Percentiles rank a stretch among this genome's conserved stretches.
phyloP scores from a whole-genome alignment of 1,140 invertebrate genomes.

The Acyrthosiphon pisum region DNA sequence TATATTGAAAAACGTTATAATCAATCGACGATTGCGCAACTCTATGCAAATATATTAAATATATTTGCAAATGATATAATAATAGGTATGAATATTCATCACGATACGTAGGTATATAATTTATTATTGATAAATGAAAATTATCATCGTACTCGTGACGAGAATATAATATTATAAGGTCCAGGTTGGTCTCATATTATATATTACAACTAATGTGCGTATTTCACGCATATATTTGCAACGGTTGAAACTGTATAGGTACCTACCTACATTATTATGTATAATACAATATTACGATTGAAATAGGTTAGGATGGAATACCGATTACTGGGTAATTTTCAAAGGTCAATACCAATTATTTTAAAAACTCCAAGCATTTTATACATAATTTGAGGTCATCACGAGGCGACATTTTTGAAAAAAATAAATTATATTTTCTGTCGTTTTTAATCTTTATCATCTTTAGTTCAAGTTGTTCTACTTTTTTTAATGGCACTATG shows the following conservation, averaged over 20 bases:
- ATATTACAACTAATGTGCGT: background rate
- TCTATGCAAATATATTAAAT: background rate
- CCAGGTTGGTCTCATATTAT: background rate
- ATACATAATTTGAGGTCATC: background rate
- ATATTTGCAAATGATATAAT: background rate
- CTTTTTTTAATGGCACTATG: background rate
- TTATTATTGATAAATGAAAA: background rate
- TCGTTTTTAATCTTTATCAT: background rate
- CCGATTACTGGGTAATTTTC: background rate
- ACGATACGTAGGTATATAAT: background rate
- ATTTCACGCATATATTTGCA: background rate
- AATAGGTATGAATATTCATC: background rate
- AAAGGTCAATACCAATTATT: background rate
- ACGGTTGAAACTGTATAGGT: background rate
- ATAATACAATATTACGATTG: background rate
- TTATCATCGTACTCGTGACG: background rate
- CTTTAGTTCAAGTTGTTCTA: background rate
- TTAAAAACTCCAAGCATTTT: background rate
- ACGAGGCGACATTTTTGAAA: background rate
- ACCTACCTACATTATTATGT: background rate
- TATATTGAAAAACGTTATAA: background rate
- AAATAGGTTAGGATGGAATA: background rate
- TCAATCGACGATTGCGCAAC: background rate
- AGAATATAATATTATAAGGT: background rate
- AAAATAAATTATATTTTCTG: background rate